Conservation (phyloP, 1,140 invertebrate genomes). For the Parapsyche elsis region DNA sequence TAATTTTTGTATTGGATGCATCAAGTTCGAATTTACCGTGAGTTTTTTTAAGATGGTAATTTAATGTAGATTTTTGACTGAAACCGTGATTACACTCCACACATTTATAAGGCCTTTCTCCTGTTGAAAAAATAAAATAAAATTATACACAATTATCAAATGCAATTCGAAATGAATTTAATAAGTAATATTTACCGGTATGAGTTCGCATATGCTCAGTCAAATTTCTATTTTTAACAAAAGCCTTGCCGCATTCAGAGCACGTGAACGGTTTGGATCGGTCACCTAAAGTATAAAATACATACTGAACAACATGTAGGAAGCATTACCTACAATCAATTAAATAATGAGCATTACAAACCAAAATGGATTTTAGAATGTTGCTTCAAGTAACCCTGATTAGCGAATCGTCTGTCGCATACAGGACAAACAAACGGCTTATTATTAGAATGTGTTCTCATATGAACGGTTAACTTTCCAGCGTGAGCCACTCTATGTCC, state of each 20-base stretch:
- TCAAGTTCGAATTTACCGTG: slow-evolving; percentile 37
- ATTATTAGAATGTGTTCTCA: slow-evolving; percentile 71
- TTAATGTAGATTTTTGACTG: slow-evolving; percentile 45
- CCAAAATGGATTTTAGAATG: slow-evolving; percentile 54
- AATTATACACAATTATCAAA: background rate
- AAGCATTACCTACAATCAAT: background rate
- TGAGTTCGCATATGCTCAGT: slow-evolving; percentile 49
- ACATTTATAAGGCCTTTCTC: slow-evolving; percentile 45
- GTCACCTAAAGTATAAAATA: slow-evolving; percentile 41
- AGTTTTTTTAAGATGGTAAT: slow-evolving; percentile 47
- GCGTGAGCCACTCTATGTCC: slow-evolving; percentile 50
- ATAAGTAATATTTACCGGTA: slow-evolving; percentile 37
- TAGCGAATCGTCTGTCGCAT: slow-evolving; percentile 70
- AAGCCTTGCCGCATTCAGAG: slow-evolving; percentile 41
- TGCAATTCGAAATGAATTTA: background rate
- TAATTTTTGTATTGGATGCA: background rate
- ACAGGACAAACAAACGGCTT: slow-evolving; percentile 73
- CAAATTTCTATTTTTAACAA: slow-evolving; percentile 48
- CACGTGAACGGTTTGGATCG: slow-evolving; percentile 44
- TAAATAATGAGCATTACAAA: slow-evolving; percentile 17
- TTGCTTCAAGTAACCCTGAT: slow-evolving; percentile 52
- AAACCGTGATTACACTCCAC: slow-evolving; percentile 44
- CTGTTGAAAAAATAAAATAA: slow-evolving; percentile 19
- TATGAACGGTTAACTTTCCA: slow-evolving; percentile 67
- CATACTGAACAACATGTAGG: background rate